phyloP scores from a whole-genome alignment of 2,113 vertebrate genomes.

The Typhlomys cinereus region DNA sequence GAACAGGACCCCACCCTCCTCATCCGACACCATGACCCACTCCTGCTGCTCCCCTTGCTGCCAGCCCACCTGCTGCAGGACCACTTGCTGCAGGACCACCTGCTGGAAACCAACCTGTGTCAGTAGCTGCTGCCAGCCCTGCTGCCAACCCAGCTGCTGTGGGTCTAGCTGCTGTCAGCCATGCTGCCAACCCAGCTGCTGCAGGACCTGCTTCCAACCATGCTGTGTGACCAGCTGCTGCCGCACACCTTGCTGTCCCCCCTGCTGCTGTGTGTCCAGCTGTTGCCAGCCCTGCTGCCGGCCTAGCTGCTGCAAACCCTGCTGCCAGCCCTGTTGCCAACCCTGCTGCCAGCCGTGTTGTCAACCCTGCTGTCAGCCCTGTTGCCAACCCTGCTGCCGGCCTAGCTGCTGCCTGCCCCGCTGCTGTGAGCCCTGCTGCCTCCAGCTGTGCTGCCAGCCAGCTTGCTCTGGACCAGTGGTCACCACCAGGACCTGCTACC shows the following conservation, averaged over 20 bases:
- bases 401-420: neutral
- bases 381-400: neutral
- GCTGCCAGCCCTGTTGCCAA: neutral
- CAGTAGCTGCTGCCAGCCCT: neutral
- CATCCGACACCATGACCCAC: neutral
- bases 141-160: too few species aligned
- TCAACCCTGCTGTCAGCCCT: too few species aligned
- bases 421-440: neutral
- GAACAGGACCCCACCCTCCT: neutral
- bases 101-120: neutral
- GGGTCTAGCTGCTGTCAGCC: neutral
- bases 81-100: constrained; percentile 20
- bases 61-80: neutral
- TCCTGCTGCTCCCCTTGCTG: constrained; percentile 32
- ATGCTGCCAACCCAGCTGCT: constrained; percentile 19
- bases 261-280: neutral
- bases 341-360: neutral
- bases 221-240: neutral
- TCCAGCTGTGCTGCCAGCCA: neutral
- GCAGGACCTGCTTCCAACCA: neutral
- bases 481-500: neutral
- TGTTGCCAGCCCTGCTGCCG: neutral
- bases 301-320: neutral
- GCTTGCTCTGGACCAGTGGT: neutral
- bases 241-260: neutral